A percentile compares a stretch with the other conserved stretches of the same genome.
These are phyloP conservation scores for Graphium colonna DNA, from an alignment of 2,888 invertebrate genomes.

Conservation along the genomic window DNA sequence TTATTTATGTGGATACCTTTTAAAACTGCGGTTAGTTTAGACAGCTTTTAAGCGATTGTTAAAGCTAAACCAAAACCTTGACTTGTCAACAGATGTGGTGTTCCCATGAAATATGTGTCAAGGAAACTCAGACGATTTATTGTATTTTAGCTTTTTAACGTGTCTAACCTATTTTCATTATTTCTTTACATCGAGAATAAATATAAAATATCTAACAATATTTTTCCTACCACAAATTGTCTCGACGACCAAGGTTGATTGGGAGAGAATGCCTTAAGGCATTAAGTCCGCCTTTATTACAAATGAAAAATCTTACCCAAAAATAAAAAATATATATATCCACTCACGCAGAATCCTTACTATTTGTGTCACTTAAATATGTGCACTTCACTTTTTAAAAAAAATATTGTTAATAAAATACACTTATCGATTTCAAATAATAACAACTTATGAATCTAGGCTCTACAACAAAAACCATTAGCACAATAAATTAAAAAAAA, in stretches of 20 bases:
- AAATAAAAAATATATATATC: too few relatives aligned
- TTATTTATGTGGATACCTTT: too few relatives aligned
- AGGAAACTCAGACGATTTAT: background rate
- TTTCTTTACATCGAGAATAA: background rate
- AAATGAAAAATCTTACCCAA: too few relatives aligned
- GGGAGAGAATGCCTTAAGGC: too few relatives aligned
- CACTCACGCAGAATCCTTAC: background rate
- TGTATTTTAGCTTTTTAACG: background rate
- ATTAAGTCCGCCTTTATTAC: too few relatives aligned
- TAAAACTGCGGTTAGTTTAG: too few relatives aligned
- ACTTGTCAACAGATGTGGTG: background rate
- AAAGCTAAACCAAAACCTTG: background rate
- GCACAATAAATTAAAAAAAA: constrained; percentile 10
- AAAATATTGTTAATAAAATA: background rate
- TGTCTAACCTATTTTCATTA: too few relatives aligned
- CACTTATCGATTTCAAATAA: background rate
- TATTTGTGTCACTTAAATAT: background rate
- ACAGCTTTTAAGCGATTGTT: background rate
- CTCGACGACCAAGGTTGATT: too few relatives aligned
- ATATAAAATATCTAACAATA: background rate
- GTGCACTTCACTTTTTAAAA: background rate
- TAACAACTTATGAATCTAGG: constrained; percentile 4
- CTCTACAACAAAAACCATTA: background rate
- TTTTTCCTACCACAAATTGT: background rate
- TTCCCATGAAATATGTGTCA: constrained; percentile 7